Base-by-base conservation (phyloP, 2,888 invertebrate species). In the Amiota minor region DNA sequence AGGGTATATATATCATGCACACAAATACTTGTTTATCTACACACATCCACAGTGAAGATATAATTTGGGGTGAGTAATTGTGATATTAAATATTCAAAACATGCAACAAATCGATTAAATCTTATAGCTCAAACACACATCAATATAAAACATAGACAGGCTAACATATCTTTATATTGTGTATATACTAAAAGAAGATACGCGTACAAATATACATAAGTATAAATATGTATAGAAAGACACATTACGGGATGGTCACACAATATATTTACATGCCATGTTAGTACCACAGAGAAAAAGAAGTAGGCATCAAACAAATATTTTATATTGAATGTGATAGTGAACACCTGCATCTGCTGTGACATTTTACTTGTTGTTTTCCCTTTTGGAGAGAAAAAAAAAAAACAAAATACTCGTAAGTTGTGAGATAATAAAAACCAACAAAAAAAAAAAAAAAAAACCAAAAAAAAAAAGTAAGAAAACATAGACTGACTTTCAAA, bases 21-120 rank as follows among this genome's bases (percentile, higher is more conserved):
- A 35, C 35, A 35, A 8, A 35, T 3, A 23, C 2, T 2, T 23
- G 3, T 23, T 1, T 3, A 3, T 3, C 1, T 23, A 1, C 6
- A 35, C 35, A 35, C 35, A 35, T 8, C 35, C 6, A 35, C 35
- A 35, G 0, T 35, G 6, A 35, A 6, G 6, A 35, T 6, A 35
- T 35, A 35, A 35, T 18, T 59, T 70, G 69, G 75, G 74, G 45
- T 70, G 72, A 72, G 76, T 81, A 83, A 85, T 82, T 83, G 75
- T 69, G 4, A 59, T 53, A 76, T 77, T 71, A 72, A 76, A 74
- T 75, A 82, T 85, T 79, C 84, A 76, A 75, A 75, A 56, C 83
- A 85, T 84, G 83, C 83, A 83, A 84, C 76, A 77, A 85, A 85
- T 84, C 83, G 84, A 83, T 83, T 83, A 84, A 80, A 85, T 74